phyloP scores from a whole-genome alignment of 2,797 vertebrate species.

The Hoplostethus atlanticus region DNA sequence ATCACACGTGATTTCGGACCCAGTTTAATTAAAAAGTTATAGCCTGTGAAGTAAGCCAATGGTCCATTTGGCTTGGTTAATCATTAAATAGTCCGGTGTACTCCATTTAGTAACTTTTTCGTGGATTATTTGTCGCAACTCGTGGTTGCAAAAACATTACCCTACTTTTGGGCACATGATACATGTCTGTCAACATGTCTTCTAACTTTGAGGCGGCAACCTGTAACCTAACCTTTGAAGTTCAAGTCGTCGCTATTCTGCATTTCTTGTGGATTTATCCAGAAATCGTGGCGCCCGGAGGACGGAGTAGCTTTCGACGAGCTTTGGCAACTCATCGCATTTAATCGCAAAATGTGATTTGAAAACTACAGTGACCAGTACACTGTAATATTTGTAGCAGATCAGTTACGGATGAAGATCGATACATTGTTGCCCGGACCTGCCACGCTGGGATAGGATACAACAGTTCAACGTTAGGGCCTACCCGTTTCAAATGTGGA shows the following conservation, averaged over 20 bases:
- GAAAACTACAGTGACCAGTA: slow-evolving; percentile 22
- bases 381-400: slow-evolving; percentile 6
- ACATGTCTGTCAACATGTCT: slow-evolving; percentile 59
- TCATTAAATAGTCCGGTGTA: slow-evolving; percentile 46
- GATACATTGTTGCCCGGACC: slow-evolving; percentile 51
- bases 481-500: slow-evolving; percentile 56
- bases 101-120: slow-evolving; percentile 38
- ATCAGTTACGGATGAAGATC: slow-evolving; percentile 55
- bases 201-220: slow-evolving; percentile 65
- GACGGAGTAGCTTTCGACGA: slow-evolving; percentile 46
- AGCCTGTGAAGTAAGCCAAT: slow-evolving; percentile 39
- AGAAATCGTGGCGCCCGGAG: slow-evolving; percentile 46
- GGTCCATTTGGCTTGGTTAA: slow-evolving; percentile 54
- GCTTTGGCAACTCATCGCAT: slow-evolving; percentile 34
- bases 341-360: slow-evolving; percentile 31
- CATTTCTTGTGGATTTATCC: slow-evolving; percentile 48
- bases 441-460: slow-evolving; percentile 40
- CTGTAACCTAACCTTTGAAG: slow-evolving; percentile 74
- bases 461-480: slow-evolving; percentile 24
- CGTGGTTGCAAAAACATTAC: slow-evolving; percentile 50
- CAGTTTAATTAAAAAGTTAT: slow-evolving; percentile 37
- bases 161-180: slow-evolving; percentile 46
- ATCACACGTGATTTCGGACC: slow-evolving; percentile 47
- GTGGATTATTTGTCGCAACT: slow-evolving; percentile 55
- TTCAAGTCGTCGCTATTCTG: slow-evolving; percentile 43